Conservation (phyloP, 1,140 invertebrate genomes). For the Probaryconus sp. region DNA sequence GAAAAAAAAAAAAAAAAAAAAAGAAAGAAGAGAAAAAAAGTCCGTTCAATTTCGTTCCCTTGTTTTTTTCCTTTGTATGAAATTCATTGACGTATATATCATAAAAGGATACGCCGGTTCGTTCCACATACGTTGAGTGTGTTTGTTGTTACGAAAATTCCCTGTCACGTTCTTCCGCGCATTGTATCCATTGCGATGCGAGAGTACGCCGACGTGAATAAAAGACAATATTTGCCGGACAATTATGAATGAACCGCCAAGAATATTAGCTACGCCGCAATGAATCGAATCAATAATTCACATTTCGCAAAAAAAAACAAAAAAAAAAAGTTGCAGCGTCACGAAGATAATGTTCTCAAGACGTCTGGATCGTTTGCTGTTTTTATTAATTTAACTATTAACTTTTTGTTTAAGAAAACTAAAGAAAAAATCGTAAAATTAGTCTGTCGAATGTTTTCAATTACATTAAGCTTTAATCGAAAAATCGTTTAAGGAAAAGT, state of each 20-base stretch:
- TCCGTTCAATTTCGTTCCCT: slow-evolving; percentile 8
- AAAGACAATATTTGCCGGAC: slow-evolving; percentile 46
- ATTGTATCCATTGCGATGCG: slow-evolving; percentile 24
- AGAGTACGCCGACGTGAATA: slow-evolving; percentile 24
- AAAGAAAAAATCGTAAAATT: no score
- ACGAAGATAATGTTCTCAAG: no score
- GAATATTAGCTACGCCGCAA: slow-evolving; percentile 11
- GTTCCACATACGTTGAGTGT: slow-evolving; percentile 13
- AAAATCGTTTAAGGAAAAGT: not conserved
- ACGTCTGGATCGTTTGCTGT: no score
- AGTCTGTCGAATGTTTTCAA: no score
- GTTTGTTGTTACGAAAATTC: slow-evolving; percentile 31
- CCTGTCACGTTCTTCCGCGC: slow-evolving; percentile 6
- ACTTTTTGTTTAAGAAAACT: no score
- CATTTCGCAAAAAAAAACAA: slow-evolving; percentile 44
- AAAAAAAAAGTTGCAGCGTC: no score
- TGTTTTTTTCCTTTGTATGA: not conserved
- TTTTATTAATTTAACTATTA: no score
- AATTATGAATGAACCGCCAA: slow-evolving; percentile 51
- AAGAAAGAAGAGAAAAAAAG: no score
- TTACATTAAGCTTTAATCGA: no score
- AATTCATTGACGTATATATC: slow-evolving; percentile 24
- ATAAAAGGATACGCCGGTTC: slow-evolving; percentile 6
- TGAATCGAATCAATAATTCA: slow-evolving; percentile 43
- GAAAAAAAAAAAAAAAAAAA: no score